A percentile compares a stretch with the other conserved stretches of the same genome.
Evolutionary conservation across 1,140 invertebrate genomes (phyloP).

Genomic region (Hestina assimilis): DNA sequence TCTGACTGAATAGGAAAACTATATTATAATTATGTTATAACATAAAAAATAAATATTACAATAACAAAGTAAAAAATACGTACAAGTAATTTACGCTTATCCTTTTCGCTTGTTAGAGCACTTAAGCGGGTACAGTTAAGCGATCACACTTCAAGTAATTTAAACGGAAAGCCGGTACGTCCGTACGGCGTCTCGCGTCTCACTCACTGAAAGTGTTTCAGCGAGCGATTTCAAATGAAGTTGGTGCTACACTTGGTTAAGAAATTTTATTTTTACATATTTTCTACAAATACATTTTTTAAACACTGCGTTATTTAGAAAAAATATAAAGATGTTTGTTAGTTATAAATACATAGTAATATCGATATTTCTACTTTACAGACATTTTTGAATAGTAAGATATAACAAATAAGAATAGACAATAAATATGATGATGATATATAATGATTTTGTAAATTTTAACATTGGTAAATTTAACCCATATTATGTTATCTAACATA

Average conservation of each 20-base stretch:
- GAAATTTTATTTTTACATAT: neutral
- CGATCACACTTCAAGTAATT: neutral
- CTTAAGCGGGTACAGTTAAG: conserved; percentile 2
- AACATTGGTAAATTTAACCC: no score
- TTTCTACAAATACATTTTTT: neutral
- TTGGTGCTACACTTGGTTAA: conserved; percentile 4
- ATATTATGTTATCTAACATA: no score
- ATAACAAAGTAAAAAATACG: neutral
- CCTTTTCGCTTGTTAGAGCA: neutral
- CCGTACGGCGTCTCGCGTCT: conserved; percentile 9
- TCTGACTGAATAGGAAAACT: no score
- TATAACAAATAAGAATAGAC: no score
- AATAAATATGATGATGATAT: no score
- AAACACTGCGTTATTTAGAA: no score
- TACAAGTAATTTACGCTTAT: neutral
- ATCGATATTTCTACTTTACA: no score
- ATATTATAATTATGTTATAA: no score
- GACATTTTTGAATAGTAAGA: no score
- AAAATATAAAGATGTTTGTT: no score
- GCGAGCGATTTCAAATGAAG: neutral
- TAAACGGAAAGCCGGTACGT: neutral
- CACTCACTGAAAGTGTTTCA: conserved; percentile 27
- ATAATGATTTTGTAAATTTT: no score
- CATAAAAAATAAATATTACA: neutral
- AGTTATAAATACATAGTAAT: no score